phyloP scores from a whole-genome alignment of 2,797 vertebrate genomes.

The Aselliscus stoliczkanus region DNA sequence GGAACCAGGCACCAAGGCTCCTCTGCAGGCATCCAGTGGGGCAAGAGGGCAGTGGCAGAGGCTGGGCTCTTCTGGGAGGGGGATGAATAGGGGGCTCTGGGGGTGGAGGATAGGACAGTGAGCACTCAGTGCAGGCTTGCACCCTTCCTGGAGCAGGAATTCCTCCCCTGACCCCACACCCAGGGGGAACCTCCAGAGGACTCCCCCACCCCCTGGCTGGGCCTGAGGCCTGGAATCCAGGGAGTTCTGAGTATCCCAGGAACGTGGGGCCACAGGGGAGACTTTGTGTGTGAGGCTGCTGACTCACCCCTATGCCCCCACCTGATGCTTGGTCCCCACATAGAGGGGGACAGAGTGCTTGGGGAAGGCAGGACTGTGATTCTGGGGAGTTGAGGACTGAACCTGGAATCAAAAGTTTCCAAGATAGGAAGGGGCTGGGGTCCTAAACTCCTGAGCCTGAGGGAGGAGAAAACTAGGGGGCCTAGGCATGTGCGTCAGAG shows the following conservation, averaged over 20 bases:
- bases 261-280: conserved; percentile 62
- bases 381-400: background rate
- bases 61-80: background rate
- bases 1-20: background rate
- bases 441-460: background rate
- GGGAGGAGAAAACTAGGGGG: background rate
- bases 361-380: background rate
- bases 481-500: background rate
- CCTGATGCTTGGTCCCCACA: background rate
- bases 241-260: conserved; percentile 65
- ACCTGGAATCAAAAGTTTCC: conserved; percentile 29
- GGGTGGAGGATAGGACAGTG: background rate
- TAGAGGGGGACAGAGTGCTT: background rate
- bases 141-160: background rate
- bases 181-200: conserved; percentile 40
- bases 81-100: background rate
- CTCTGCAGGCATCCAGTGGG: background rate
- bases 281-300: conserved; percentile 62
- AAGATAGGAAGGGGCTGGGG: background rate
- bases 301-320: conserved; percentile 63
- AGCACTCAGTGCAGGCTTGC: background rate
- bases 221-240: conserved; percentile 59
- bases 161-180: background rate
- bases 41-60: background rate
- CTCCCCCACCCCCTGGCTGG: conserved; percentile 6